Base-by-base conservation (phyloP, 2,888 invertebrate species). In the Smittia aterrima region DNA sequence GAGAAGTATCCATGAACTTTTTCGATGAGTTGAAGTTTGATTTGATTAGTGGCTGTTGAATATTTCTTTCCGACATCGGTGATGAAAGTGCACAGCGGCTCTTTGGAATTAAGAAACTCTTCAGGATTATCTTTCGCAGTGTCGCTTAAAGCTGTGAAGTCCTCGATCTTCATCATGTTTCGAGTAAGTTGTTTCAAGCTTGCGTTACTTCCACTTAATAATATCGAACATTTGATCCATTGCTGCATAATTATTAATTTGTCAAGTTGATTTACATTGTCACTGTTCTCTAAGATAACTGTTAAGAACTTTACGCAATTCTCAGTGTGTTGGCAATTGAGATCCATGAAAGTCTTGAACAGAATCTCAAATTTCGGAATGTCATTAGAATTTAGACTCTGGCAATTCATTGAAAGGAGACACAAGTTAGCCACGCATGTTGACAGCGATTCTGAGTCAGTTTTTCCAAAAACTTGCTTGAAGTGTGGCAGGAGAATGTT, bases 221-320 rank as follows among this genome's bases (percentile, higher is more conserved):
- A 76, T 0, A 83, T 80, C 38, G 82, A 75, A 1, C 81, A 82
- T 64, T 79, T 81, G 0, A 83, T 76, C 83, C 83, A 83, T 1
- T 80, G 79, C 76, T 82, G 81, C 16, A 83, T 77, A 0, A 83
- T 77, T 0, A 77, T 76, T 0, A 78, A 75, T 16, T 77, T 74
- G 70, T 79, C 79, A 0, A 80, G 76, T 1, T 76, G 68, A 3
- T 66, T 75, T 1, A 75, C 32, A n/a, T 76, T 77, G 0, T 78
- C 58, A 16, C 77, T 1, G 78, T 78, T 68, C 76, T 77, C 9
- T 81, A 76, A 1, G 81, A 77, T 38, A 78, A 77, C 0, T 79
- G 75, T 32, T 81, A 54, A 76, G 81, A 77, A 75, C 80, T 79
- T 0, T 79, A 79, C 4, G 79, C 77, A 1, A 80, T 79, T 16